Percentiles rank a stretch among this genome's conserved stretches.
phyloP scores from a whole-genome alignment of 2,888 invertebrate genomes.

The Amorpha juglandis region DNA sequence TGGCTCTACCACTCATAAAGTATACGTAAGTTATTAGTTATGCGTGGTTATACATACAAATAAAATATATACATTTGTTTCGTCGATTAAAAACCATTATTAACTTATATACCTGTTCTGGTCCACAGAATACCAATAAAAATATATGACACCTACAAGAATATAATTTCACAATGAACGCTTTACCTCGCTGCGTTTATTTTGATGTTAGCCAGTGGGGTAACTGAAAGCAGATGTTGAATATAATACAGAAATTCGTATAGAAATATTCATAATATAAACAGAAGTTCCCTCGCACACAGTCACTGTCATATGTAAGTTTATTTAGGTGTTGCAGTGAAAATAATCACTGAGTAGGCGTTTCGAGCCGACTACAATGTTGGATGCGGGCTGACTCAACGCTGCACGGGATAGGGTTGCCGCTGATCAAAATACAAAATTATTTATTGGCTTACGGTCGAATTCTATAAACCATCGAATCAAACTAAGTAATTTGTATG shows the following conservation, averaged over 20 bases:
- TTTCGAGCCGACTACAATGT: slow-evolving; percentile 30
- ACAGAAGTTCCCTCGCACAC: slow-evolving; percentile 22
- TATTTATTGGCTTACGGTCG: too few relatives aligned
- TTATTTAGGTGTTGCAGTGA: slow-evolving; percentile 31
- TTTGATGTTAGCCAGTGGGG: not conserved
- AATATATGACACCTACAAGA: not conserved
- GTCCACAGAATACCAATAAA: too few relatives aligned
- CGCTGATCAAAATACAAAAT: not conserved
- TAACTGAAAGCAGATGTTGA: slow-evolving; percentile 22
- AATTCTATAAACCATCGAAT: too few relatives aligned
- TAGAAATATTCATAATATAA: slow-evolving; percentile 28
- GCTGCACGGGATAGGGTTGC: slow-evolving; percentile 22
- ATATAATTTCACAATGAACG: not conserved
- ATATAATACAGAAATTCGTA: slow-evolving; percentile 21
- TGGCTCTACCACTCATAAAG: too few relatives aligned
- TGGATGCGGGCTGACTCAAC: slow-evolving; percentile 28
- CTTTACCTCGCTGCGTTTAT: not conserved
- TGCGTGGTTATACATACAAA: too few relatives aligned
- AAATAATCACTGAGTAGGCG: slow-evolving; percentile 35
- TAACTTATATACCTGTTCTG: too few relatives aligned
- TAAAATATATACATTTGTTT: too few relatives aligned
- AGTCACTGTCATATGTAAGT: slow-evolving; percentile 24
- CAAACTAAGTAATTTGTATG: too few relatives aligned
- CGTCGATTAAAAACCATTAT: too few relatives aligned
- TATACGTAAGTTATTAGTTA: too few relatives aligned